Evolutionary conservation across 1,140 invertebrate genomes (phyloP).

Genomic region (Aleiodes sp.): DNA sequence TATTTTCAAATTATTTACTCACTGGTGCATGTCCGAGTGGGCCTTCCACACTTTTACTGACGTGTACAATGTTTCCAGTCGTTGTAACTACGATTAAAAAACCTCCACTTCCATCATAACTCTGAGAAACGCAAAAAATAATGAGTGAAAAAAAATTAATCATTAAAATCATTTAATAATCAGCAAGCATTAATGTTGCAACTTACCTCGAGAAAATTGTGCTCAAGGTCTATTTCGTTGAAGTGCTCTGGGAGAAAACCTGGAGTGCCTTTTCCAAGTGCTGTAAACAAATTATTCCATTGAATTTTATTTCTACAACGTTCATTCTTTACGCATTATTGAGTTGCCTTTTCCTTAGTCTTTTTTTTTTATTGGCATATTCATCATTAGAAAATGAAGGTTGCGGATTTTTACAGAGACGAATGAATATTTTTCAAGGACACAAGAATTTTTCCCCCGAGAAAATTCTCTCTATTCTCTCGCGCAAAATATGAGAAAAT

Average conservation of each 20-base stretch:
- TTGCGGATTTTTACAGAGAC: neutral
- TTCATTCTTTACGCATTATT: neutral
- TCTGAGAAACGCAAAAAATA: slow-evolving; percentile 59
- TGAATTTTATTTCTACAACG: slow-evolving; percentile 25
- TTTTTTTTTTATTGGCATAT: no score
- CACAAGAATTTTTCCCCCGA: no score
- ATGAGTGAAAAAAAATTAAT: slow-evolving; percentile 37
- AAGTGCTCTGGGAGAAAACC: slow-evolving; percentile 49
- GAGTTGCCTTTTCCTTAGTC: neutral
- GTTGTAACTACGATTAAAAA: slow-evolving; percentile 84
- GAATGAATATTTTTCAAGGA: neutral
- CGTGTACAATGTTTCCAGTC: slow-evolving; percentile 86
- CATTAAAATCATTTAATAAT: slow-evolving; percentile 1
- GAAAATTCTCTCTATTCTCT: no score
- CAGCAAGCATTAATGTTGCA: slow-evolving; percentile 3
- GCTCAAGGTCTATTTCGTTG: slow-evolving; percentile 53
- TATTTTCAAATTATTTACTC: no score
- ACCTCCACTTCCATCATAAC: slow-evolving; percentile 70
- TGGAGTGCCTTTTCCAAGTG: slow-evolving; percentile 43
- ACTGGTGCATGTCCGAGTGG: slow-evolving; percentile 87
- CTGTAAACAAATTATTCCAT: slow-evolving; percentile 38
- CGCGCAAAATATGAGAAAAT: no score
- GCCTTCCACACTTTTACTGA: slow-evolving; percentile 84
- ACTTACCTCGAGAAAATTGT: slow-evolving; percentile 58
- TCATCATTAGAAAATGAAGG: neutral